Conservation (phyloP, 2,113 vertebrate species). For the Lipophrys pholis region DNA sequence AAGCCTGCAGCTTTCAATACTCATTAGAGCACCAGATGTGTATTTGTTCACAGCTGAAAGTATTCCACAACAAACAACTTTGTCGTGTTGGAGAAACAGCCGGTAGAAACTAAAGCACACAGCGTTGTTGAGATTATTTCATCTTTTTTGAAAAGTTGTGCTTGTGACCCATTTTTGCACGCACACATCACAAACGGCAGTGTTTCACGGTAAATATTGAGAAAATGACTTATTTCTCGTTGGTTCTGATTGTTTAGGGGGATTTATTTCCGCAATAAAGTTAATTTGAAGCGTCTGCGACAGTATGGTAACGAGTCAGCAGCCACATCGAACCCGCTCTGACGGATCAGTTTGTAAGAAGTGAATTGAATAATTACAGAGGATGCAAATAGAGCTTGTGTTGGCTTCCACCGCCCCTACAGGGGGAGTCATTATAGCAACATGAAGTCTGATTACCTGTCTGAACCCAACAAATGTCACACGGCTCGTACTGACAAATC, state of each 20-base stretch:
- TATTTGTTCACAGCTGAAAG: conserved; percentile 23
- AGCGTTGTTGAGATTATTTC: background rate
- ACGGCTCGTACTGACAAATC: conserved; percentile 34
- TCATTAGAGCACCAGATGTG: conserved; percentile 10
- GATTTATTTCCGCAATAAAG: too few relatives aligned
- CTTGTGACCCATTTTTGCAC: background rate
- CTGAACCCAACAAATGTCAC: conserved; percentile 47
- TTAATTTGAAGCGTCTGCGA: too few relatives aligned
- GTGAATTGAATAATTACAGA: conserved; percentile 71
- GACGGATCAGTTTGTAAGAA: conserved; percentile 39
- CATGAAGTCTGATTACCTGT: conserved; percentile 70
- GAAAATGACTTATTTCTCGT: too few relatives aligned
- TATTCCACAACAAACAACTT: conserved; percentile 6
- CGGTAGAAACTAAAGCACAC: background rate
- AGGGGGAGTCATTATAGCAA: conserved; percentile 61
- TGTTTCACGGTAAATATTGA: background rate
- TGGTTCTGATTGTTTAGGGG: too few relatives aligned
- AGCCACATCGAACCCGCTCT: conserved; percentile 6
- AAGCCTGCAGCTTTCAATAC: conserved; percentile 4
- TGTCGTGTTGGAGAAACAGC: background rate
- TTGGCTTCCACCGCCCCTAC: conserved; percentile 42
- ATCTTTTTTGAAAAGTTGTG: background rate
- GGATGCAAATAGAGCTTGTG: conserved; percentile 68
- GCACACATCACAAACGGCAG: background rate
- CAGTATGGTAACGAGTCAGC: background rate